phyloP scores from a whole-genome alignment of 2,797 vertebrate genomes.

The Neoniphon sammara region DNA sequence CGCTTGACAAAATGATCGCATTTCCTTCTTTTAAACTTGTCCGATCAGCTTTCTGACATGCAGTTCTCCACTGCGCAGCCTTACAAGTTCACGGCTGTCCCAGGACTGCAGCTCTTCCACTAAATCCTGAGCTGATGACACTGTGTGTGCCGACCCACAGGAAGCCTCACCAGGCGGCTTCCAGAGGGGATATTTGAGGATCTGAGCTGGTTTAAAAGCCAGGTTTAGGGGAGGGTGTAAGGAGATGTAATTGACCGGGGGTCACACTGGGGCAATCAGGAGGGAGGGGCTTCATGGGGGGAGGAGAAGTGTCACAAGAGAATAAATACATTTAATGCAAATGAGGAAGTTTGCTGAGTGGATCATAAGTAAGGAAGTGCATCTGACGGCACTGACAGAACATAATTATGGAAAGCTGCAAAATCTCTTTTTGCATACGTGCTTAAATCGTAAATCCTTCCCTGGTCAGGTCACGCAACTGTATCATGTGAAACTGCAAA shows the following conservation, averaged over 20 bases:
- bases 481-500: too few relatives aligned
- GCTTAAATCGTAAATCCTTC: too few relatives aligned
- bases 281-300: constrained; percentile 27
- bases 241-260: constrained; percentile 30
- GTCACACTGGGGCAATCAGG: constrained; percentile 40
- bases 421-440: too few relatives aligned
- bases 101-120: constrained; percentile 43
- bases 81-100: constrained; percentile 21
- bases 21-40: constrained; percentile 46
- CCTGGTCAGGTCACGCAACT: neutral
- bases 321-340: neutral
- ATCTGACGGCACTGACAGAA: too few relatives aligned
- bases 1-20: constrained; percentile 38
- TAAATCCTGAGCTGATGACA: constrained; percentile 22
- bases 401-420: too few relatives aligned
- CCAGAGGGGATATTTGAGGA: constrained; percentile 39
- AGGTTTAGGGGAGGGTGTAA: constrained; percentile 44
- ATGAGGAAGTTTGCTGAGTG: too few relatives aligned
- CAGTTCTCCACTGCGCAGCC: constrained; percentile 24
- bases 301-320: constrained; percentile 5
- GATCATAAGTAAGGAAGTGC: too few relatives aligned
- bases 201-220: constrained; percentile 48
- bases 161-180: constrained; percentile 36
- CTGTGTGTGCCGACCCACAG: constrained; percentile 46
- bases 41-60: constrained; percentile 46